Evolutionary conservation across 1,140 invertebrate genomes (phyloP).

Genomic region (Goniozus legneri): DNA sequence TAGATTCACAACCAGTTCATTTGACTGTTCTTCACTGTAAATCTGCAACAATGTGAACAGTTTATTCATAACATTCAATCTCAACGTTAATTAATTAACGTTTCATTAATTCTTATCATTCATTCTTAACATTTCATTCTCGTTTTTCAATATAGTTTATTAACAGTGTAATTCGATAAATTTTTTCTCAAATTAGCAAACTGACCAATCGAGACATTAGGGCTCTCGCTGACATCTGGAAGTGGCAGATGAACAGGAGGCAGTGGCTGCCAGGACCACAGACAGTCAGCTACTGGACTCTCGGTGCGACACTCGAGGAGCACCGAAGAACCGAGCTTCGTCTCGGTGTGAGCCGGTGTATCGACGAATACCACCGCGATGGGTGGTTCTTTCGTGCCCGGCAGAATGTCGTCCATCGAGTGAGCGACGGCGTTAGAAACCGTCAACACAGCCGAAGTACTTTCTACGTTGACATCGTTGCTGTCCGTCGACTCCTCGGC

Average conservation of each 20-base stretch:
- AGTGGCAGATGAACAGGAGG: conserved; percentile 44
- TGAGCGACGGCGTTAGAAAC: conserved; percentile 25
- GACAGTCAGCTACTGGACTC: conserved; percentile 44
- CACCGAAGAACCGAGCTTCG: conserved; percentile 41
- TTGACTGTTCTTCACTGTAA: too few species aligned
- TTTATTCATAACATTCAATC: too few species aligned
- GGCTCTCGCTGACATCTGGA: conserved; percentile 39
- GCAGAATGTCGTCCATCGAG: conserved; percentile 39
- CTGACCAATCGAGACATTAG: conserved; percentile 19
- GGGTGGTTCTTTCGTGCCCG: conserved; percentile 26
- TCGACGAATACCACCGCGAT: conserved; percentile 37
- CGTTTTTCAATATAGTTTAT: too few species aligned
- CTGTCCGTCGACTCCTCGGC: conserved; percentile 16
- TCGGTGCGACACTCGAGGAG: conserved; percentile 43
- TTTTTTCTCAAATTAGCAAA: too few species aligned
- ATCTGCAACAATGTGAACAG: too few species aligned
- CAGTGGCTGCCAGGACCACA: conserved; percentile 50
- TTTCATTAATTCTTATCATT: too few species aligned
- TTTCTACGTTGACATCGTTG: conserved; percentile 13
- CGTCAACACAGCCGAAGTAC: conserved; percentile 8
- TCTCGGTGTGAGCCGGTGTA: conserved; percentile 39
- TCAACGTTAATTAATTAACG: too few species aligned
- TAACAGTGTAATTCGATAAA: too few species aligned
- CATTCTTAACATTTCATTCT: too few species aligned
- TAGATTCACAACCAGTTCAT: too few species aligned